A percentile compares a stretch with the other conserved stretches of the same genome.
phyloP scores from a whole-genome alignment of 1,140 invertebrate genomes.

The Aphelenchoides fujianensis region DNA sequence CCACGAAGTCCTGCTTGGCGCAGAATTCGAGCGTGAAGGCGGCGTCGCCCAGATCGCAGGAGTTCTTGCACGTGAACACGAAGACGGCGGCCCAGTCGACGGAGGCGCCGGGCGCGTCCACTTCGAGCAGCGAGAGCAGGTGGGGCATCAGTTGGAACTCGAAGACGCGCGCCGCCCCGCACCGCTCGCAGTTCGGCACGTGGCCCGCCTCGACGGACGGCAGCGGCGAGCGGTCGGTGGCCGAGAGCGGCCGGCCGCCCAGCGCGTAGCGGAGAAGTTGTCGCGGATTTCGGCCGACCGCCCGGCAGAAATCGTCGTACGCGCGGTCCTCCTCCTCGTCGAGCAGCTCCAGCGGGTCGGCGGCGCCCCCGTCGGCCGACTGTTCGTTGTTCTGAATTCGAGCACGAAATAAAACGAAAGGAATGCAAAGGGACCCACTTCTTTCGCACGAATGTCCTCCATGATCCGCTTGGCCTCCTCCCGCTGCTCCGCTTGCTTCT shows the following conservation, averaged over 20 bases:
- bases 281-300: neutral
- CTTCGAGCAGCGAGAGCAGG: constrained; percentile 71
- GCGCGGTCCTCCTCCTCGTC: constrained; percentile 19
- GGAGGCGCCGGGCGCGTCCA: constrained; percentile 71
- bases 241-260: constrained; percentile 76
- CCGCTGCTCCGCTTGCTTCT: constrained; percentile 19
- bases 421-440: constrained; percentile 15
- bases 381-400: neutral
- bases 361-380: constrained; percentile 15
- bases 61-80: constrained; percentile 79
- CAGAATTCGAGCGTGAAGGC: constrained; percentile 75
- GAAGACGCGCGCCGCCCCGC: constrained; percentile 75
- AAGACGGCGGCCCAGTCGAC: constrained; percentile 85
- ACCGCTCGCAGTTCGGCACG: constrained; percentile 75
- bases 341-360: constrained; percentile 4
- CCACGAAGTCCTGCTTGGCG: constrained; percentile 80
- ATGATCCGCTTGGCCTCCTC: neutral
- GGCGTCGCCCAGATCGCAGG: constrained; percentile 70
- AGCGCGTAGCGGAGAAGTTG: constrained; percentile 56
- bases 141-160: constrained; percentile 94
- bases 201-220: constrained; percentile 44
- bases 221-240: constrained; percentile 64
- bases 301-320: constrained; percentile 15
- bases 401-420: neutral
- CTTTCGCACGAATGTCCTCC: constrained; percentile 11